Conservation (phyloP, 2,888 invertebrate species). For the Neoaliturus tenellus region DNA sequence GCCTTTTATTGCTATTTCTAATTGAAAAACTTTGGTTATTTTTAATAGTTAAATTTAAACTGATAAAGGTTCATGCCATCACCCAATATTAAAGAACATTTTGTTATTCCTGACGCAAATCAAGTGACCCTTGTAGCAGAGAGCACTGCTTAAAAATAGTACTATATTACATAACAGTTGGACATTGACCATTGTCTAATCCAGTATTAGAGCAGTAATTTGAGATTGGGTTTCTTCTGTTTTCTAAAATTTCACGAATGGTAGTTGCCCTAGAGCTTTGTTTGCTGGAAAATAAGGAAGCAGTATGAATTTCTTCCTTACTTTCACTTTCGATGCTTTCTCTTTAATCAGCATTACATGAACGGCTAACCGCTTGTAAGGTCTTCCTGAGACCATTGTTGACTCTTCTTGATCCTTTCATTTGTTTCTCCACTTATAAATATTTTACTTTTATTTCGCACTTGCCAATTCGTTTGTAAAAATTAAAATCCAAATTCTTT, state of each 20-base stretch:
- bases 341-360: background rate
- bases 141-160: background rate
- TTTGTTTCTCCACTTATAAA: no score
- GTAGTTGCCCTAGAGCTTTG: background rate
- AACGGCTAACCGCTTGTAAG: background rate
- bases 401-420: no score
- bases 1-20: no score
- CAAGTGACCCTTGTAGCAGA: background rate
- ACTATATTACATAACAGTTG: background rate
- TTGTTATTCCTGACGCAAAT: no score
- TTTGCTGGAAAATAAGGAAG: slow-evolving; percentile 2
- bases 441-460: no score
- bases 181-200: background rate
- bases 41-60: no score
- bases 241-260: background rate
- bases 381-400: background rate
- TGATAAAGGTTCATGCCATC: no score
- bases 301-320: slow-evolving; percentile 1
- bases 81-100: no score
- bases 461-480: no score
- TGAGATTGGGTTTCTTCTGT: background rate
- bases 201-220: background rate
- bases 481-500: no score
- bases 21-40: no score
- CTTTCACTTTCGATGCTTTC: slow-evolving; percentile 13